Percentiles rank a stretch among this genome's conserved stretches.
Evolutionary conservation across 2,113 vertebrate genomes (phyloP).

Genomic region (Ia io): DNA sequence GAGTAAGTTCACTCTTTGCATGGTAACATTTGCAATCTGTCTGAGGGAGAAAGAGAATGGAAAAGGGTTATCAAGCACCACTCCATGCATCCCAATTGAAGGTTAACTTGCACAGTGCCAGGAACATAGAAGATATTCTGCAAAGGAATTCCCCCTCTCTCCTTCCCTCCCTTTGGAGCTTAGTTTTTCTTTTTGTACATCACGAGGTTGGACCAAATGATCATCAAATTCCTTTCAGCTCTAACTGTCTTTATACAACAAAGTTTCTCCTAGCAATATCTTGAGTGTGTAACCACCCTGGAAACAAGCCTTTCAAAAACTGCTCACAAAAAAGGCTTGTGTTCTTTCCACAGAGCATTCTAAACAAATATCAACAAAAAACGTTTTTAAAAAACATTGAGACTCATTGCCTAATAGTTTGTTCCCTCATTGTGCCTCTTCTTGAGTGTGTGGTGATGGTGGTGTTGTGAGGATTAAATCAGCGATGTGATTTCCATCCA

Average conservation of each 20-base stretch:
- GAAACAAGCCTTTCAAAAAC: constrained; percentile 57
- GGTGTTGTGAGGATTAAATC: not conserved
- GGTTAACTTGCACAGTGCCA: not conserved
- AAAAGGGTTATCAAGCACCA: not conserved
- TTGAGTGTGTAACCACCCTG: constrained; percentile 52
- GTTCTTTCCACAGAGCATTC: constrained; percentile 46
- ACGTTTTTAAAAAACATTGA: not conserved
- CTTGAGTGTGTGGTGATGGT: not conserved
- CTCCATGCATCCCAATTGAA: not conserved
- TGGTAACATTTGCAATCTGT: not conserved
- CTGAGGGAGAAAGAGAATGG: too few species aligned
- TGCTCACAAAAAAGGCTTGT: constrained; percentile 45
- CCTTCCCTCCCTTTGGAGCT: not conserved
- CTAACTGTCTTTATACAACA: constrained; percentile 14
- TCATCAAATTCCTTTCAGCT: not conserved
- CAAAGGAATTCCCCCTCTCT: not conserved
- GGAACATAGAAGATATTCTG: not conserved
- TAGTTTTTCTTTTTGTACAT: constrained; percentile 19
- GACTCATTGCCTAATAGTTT: not conserved
- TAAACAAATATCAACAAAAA: constrained; percentile 49
- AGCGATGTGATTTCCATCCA: not conserved
- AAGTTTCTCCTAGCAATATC: constrained; percentile 62
- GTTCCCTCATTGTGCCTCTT: not conserved
- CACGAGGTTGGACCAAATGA: not conserved
- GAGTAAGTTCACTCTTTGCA: not conserved